Evolutionary conservation across 2,113 vertebrate species (phyloP).

Genomic region (Cyanocitta stelleri): DNA sequence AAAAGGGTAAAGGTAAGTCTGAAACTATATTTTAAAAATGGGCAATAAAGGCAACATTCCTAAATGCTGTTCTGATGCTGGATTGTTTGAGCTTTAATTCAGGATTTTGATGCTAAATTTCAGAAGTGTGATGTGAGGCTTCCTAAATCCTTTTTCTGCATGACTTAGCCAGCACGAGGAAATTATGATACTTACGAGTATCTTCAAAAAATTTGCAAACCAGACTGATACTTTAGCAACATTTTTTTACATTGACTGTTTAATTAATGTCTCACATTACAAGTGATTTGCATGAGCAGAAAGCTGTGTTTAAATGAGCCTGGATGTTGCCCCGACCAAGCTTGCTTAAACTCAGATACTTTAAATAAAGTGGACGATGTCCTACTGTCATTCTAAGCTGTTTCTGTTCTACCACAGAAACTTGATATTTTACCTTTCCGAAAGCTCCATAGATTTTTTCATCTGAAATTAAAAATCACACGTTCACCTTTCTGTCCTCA

Average conservation of each 20-base stretch:
- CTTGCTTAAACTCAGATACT: background rate
- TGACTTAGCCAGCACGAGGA: background rate
- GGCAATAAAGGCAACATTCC: background rate
- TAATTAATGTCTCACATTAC: background rate
- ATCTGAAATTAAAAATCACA: background rate
- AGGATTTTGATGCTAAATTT: background rate
- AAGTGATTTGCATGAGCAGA: background rate
- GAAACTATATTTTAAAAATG: background rate
- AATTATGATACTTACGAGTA: background rate
- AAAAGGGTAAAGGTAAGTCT: slow-evolving; percentile 74
- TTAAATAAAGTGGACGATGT: background rate
- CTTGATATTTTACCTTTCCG: background rate
- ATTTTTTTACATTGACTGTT: background rate
- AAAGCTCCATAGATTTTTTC: background rate
- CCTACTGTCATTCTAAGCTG: background rate
- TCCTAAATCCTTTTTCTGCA: background rate
- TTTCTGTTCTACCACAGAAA: background rate
- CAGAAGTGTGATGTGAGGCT: background rate
- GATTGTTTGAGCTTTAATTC: background rate
- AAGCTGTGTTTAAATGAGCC: background rate
- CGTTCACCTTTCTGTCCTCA: background rate
- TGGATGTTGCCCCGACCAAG: background rate
- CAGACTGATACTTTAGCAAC: background rate
- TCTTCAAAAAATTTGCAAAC: background rate
- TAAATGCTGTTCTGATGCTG: background rate